Evolutionary conservation across 2,797 vertebrate genomes (phyloP).

Genomic region (Sphenodon punctatus): DNA sequence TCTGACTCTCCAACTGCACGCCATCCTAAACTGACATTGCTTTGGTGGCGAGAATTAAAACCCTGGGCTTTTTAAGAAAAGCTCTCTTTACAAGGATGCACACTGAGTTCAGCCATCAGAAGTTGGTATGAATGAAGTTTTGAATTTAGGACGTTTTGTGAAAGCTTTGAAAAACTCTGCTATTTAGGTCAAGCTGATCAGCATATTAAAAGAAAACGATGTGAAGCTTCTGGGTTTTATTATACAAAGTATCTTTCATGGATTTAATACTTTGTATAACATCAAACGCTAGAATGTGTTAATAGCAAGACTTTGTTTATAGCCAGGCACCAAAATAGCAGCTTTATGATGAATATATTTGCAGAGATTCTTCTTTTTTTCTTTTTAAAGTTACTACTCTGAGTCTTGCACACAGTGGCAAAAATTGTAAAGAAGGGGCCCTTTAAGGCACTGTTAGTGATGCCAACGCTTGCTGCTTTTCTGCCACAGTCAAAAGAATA

Average conservation of each 20-base stretch:
- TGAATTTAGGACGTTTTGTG: constrained; percentile 35
- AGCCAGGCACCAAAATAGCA: constrained; percentile 12
- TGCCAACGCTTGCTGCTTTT: background rate
- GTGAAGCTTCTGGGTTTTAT: constrained; percentile 36
- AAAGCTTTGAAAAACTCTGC: constrained; percentile 22
- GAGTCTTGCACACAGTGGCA: background rate
- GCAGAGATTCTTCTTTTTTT: background rate
- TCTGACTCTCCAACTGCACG: background rate
- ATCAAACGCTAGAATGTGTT: background rate
- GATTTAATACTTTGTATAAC: constrained; percentile 29
- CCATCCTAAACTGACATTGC: background rate
- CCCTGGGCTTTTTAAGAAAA: background rate
- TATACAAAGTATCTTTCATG: constrained; percentile 28
- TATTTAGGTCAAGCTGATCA: constrained; percentile 62
- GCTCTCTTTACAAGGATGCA: background rate
- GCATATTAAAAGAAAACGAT: constrained; percentile 47
- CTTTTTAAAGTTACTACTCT: background rate
- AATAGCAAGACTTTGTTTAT: constrained; percentile 32
- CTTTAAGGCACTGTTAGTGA: too few species aligned
- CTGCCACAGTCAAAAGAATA: background rate
- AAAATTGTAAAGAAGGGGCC: background rate
- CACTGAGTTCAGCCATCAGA: background rate
- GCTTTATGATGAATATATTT: background rate
- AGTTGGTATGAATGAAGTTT: constrained; percentile 21
- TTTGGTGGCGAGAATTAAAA: background rate